Percentiles rank a stretch among this genome's conserved stretches.
Evolutionary conservation across 2,797 vertebrate species (phyloP).

Genomic region (Girardinus metallicus): DNA sequence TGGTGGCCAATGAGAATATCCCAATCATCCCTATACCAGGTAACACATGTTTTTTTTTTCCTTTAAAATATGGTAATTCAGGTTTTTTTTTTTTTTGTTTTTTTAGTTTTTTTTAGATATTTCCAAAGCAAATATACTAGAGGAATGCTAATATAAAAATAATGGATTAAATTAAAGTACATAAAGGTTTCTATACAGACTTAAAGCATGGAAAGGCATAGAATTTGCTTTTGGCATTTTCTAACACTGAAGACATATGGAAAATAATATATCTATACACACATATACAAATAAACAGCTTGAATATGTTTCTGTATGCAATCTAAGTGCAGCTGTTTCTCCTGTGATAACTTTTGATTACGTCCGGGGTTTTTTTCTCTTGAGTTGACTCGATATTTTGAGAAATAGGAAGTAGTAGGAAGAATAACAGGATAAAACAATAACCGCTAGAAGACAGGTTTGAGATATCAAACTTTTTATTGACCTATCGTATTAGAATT

Average conservation of each 20-base stretch:
- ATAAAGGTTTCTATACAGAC: background rate
- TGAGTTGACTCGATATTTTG: background rate
- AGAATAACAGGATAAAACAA: background rate
- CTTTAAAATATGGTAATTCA: background rate
- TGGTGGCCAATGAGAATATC: slow-evolving; percentile 96
- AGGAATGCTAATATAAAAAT: background rate
- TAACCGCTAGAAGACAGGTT: background rate
- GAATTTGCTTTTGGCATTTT: background rate
- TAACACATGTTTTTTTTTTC: slow-evolving; percentile 68
- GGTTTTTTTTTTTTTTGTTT: background rate
- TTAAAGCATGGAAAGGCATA: background rate
- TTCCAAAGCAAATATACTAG: background rate
- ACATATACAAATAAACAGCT: background rate
- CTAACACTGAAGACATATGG: background rate
- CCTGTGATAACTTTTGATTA: background rate
- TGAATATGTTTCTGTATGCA: background rate
- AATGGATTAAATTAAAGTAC: background rate
- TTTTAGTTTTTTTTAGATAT: too few species aligned
- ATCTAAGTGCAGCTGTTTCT: background rate
- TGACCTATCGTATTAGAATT: background rate
- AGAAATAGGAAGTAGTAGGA: background rate
- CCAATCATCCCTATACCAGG: slow-evolving; percentile 96
- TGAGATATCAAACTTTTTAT: background rate
- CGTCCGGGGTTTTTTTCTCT: background rate
- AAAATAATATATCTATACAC: background rate